phyloP scores from a whole-genome alignment of 2,888 invertebrate species.

The Lasiommata megera region DNA sequence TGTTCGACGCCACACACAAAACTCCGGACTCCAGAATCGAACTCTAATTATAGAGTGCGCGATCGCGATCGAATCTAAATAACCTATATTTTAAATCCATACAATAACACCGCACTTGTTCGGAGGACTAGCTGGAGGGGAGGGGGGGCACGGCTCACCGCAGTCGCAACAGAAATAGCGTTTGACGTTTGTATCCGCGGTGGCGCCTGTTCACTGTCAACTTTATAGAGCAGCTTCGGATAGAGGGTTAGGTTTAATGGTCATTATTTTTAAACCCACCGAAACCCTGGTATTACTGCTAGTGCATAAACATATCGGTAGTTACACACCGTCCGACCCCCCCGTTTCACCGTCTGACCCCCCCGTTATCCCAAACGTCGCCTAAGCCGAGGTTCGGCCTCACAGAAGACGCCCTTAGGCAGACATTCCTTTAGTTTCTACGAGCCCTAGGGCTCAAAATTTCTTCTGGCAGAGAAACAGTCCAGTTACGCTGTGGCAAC shows the following conservation, averaged over 20 bases:
- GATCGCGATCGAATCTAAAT: constrained; percentile 44
- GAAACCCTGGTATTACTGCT: neutral
- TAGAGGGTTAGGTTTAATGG: constrained; percentile 37
- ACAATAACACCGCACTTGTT: constrained; percentile 59
- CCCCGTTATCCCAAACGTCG: no score
- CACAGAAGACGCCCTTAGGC: no score
- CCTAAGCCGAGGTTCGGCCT: no score
- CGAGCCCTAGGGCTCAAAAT: no score
- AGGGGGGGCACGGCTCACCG: constrained; percentile 46
- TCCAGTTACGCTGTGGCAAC: no score
- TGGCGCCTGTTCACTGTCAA: constrained; percentile 81
- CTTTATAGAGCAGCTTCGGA: constrained; percentile 53
- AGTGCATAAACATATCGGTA: no score
- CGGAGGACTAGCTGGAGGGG: constrained; percentile 44
- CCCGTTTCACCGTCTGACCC: no score
- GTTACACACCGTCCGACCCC: no score
- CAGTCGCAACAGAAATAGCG: constrained; percentile 76
- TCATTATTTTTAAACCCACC: neutral
- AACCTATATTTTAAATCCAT: constrained; percentile 55
- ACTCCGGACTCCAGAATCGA: constrained; percentile 5
- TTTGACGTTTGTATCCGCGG: constrained; percentile 77
- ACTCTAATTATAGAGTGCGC: constrained; percentile 24
- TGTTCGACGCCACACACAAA: constrained; percentile 6
- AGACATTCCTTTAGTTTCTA: no score
- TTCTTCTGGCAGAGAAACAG: no score